These are phyloP conservation scores for Caerostris darwini DNA, from an alignment of 1,140 invertebrate species.

Conservation along the genomic window DNA sequence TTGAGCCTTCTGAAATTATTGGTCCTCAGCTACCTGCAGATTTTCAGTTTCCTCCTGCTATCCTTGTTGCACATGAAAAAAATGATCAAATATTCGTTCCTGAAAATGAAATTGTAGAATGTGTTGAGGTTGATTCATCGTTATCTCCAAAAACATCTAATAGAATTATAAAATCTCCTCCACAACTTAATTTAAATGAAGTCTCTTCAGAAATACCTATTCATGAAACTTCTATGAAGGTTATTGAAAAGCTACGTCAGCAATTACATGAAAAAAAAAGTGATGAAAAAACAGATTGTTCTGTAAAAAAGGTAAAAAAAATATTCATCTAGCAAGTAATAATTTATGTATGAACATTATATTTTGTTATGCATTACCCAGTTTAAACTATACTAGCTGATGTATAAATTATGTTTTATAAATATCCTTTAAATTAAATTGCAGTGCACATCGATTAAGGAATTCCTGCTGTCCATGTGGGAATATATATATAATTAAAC, in stretches of 20 bases:
- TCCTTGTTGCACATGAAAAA: background rate
- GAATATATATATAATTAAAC: too few species aligned
- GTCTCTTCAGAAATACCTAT: background rate
- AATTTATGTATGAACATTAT: background rate
- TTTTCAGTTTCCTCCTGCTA: background rate
- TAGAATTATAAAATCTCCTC: background rate
- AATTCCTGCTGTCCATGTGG: too few species aligned
- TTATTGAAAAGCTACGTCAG: background rate
- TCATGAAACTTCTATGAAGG: background rate
- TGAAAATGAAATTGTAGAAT: background rate
- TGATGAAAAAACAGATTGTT: background rate
- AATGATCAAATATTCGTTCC: background rate
- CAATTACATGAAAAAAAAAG: background rate
- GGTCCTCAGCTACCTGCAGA: slow-evolving; percentile 70
- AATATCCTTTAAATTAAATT: too few species aligned
- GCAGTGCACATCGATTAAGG: too few species aligned
- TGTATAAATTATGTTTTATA: too few species aligned
- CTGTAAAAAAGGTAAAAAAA: background rate
- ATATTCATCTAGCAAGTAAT: background rate
- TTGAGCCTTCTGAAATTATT: background rate
- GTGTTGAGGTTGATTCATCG: too few species aligned
- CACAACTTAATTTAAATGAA: background rate
- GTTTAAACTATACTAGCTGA: too few species aligned
- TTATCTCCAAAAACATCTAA: background rate
- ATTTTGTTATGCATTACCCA: background rate